Evolutionary conservation across 1,140 invertebrate species (phyloP).

Genomic region (Conopomorpha cramerella): DNA sequence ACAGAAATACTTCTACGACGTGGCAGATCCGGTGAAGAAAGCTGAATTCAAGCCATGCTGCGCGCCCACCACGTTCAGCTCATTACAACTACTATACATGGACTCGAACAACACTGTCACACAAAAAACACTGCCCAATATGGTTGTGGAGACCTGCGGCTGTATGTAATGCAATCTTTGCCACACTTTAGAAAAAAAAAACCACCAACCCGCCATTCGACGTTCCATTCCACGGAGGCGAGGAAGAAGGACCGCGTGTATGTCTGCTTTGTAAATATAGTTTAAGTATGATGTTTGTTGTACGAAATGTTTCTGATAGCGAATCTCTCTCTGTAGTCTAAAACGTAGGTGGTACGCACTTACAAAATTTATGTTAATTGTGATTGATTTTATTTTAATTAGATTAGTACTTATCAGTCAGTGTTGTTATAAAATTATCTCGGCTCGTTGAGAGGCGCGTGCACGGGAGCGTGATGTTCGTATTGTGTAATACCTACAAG

Average conservation of each 20-base stretch:
- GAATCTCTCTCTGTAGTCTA: too few species aligned
- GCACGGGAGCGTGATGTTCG: too few species aligned
- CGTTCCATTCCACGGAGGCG: too few species aligned
- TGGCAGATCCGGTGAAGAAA: slow-evolving; percentile 32
- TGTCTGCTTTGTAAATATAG: slow-evolving; percentile 1
- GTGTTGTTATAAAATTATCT: too few species aligned
- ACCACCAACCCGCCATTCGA: too few species aligned
- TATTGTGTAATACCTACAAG: too few species aligned
- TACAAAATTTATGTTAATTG: neutral
- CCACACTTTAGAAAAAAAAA: neutral
- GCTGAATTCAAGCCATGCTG: slow-evolving; percentile 75
- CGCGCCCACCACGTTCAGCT: slow-evolving; percentile 75
- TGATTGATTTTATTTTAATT: too few species aligned
- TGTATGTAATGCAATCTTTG: slow-evolving; percentile 66
- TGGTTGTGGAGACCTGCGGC: slow-evolving; percentile 82
- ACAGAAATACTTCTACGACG: slow-evolving; percentile 66
- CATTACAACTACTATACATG: slow-evolving; percentile 74
- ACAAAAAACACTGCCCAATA: slow-evolving; percentile 77
- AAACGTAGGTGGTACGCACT: too few species aligned
- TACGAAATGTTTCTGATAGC: too few species aligned
- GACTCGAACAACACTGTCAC: slow-evolving; percentile 75
- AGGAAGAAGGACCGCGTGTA: neutral
- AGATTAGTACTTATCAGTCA: too few species aligned
- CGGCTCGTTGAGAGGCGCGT: too few species aligned
- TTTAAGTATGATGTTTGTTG: slow-evolving; percentile 2